Evolutionary conservation across 2,113 vertebrate genomes (phyloP), one percentile per base, ranked within the genome.

Genomic region (Lepus timidus): DNA sequence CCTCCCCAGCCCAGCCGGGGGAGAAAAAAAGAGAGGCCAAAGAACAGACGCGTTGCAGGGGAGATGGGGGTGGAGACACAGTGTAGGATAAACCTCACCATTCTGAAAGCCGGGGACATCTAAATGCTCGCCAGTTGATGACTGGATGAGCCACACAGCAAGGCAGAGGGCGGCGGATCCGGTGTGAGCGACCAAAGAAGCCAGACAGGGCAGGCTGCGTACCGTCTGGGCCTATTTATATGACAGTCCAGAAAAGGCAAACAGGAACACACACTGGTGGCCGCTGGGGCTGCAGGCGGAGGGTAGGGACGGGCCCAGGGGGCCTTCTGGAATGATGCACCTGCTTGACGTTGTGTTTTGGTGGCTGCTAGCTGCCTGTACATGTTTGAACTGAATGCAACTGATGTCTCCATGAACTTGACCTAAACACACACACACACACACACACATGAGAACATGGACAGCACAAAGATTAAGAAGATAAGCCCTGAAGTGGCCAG

Each of bases 311-410:
- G 52, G 70, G 33, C 19, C n/a, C 8, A 3, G 2, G 31, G 23
- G 23, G 44, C 11, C 12, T 33, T 36, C 12, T 0, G 2, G 68
- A 19, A 33, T 16, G 51, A 14, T 0, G 7, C 22, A 33, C 8
- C 8, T 0, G 44, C 31, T 67, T 17, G 7, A 20, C 9, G 3
- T 11, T 31, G 13, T 0, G 22, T 22, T 29, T 22, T 12, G 16
- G 74, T 51, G 74, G 44, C 1, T 0, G 22, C n/a, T n/a, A 5
- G 1, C 0, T 0, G 25, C 25, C 12, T 13, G 22, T 25, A 11
- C 9, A 36, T 7, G 12, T 12, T 20, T 10, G 52, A 29, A 20
- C 25, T 13, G 4, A 3, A 31, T 2, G 27, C 10, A 52, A 68
- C 44, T 31, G 10, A 49, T 12, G 23, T 29, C 62, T n/a, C 44